These are phyloP conservation scores for Porites cylindrica DNA, from an alignment of 92 coral and sea anemone genomes.

Conservation along the genomic window DNA sequence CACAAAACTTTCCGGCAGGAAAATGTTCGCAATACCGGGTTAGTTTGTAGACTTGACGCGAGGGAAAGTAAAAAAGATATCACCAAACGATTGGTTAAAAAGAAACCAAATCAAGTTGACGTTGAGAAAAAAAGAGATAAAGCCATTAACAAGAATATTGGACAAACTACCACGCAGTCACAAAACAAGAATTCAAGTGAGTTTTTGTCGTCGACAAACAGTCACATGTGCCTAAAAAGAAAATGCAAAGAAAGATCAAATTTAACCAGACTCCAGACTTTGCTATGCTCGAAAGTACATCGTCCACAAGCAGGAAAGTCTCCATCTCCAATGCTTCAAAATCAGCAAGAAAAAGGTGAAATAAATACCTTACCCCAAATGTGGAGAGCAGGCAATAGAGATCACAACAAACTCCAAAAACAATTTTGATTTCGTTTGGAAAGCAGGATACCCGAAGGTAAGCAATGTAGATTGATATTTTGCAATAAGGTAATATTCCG, in stretches of 20 bases:
- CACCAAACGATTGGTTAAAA: neutral
- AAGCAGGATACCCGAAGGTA: neutral
- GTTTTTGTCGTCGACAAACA: neutral
- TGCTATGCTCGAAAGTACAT: neutral
- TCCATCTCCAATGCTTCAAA: neutral
- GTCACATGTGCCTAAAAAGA: neutral
- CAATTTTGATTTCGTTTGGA: neutral
- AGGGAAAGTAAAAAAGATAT: neutral
- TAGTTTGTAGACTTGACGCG: neutral
- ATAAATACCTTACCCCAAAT: neutral
- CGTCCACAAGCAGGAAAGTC: neutral
- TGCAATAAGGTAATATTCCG: neutral
- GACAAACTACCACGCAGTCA: neutral
- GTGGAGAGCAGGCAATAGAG: neutral
- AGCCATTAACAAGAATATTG: neutral
- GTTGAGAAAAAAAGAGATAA: neutral
- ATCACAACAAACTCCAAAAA: neutral
- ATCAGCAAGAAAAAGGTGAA: conserved; percentile 19
- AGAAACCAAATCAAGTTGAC: neutral
- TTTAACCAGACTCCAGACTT: neutral
- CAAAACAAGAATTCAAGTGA: neutral
- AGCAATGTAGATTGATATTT: neutral
- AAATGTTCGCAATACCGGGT: neutral
- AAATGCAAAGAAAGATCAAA: neutral
- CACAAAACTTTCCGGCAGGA: neutral